These are phyloP conservation scores for Netelia inedita DNA, from an alignment of 2,888 invertebrate genomes.

Conservation along the genomic window DNA sequence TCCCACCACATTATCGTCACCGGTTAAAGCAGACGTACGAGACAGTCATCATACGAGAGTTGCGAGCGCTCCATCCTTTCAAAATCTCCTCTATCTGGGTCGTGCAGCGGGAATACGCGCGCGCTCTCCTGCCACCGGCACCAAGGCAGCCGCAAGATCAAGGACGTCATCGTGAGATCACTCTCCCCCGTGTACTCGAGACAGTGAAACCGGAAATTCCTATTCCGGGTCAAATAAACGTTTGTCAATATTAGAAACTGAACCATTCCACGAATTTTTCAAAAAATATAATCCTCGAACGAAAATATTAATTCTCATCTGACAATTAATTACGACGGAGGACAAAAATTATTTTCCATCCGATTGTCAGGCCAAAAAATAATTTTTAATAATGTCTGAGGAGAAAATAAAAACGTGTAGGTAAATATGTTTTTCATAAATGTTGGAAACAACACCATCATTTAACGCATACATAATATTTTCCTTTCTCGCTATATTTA, in stretches of 20 bases:
- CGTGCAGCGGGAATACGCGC: constrained; percentile 50
- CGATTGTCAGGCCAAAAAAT: too few relatives aligned
- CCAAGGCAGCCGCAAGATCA: constrained; percentile 75
- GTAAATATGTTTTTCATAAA: too few relatives aligned
- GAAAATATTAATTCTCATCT: too few relatives aligned
- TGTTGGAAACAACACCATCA: too few relatives aligned
- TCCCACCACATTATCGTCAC: neutral
- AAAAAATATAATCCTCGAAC: too few relatives aligned
- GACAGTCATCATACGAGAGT: neutral
- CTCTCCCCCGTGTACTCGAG: constrained; percentile 72
- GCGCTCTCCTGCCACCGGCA: constrained; percentile 6
- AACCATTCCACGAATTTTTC: too few relatives aligned
- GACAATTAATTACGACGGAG: too few relatives aligned
- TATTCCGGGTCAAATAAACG: constrained; percentile 7
- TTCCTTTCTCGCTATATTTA: too few relatives aligned
- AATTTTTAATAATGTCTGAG: too few relatives aligned
- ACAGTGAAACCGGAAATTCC: constrained; percentile 5
- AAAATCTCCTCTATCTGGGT: constrained; percentile 68
- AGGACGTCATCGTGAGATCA: constrained; percentile 74
- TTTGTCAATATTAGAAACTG: neutral
- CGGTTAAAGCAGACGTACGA: neutral
- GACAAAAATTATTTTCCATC: too few relatives aligned
- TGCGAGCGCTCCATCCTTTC: constrained; percentile 19
- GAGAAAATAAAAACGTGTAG: too few relatives aligned
- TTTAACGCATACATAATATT: too few relatives aligned